These are phyloP conservation scores for Tapera naevia DNA, from an alignment of 2,797 vertebrate genomes.

Conservation along the genomic window DNA sequence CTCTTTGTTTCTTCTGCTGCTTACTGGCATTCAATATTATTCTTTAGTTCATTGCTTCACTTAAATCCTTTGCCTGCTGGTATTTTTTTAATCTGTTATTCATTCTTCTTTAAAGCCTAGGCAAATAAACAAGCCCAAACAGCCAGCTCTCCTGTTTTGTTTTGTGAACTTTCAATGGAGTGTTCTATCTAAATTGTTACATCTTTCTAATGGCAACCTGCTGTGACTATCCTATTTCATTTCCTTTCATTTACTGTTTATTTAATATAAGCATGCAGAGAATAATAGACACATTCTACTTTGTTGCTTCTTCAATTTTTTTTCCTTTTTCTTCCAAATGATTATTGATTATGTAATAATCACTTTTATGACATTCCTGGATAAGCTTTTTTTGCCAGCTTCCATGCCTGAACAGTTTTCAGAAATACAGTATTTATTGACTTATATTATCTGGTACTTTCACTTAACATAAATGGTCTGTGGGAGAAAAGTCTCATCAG, in stretches of 20 bases:
- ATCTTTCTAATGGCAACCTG: not conserved
- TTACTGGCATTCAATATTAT: not conserved
- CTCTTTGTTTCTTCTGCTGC: not conserved
- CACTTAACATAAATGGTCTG: not conserved
- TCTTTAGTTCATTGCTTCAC: not conserved
- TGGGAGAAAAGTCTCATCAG: not conserved
- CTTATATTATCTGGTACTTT: not conserved
- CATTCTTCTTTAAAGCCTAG: not conserved
- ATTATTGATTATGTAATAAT: conserved; percentile 47
- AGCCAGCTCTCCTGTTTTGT: not conserved
- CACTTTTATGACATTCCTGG: conserved; percentile 1
- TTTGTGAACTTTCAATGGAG: not conserved
- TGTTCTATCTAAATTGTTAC: not conserved
- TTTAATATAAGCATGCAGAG: conserved; percentile 11
- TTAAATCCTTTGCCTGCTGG: not conserved
- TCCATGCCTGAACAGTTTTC: not conserved
- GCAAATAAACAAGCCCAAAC: not conserved
- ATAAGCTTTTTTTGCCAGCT: not conserved
- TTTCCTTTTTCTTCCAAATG: not conserved
- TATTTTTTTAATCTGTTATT: not conserved
- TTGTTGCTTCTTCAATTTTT: not conserved
- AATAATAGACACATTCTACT: not conserved
- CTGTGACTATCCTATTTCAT: not conserved
- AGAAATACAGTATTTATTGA: not conserved
- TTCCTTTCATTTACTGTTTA: conserved; percentile 34